Conservation (phyloP, 2,113 vertebrate genomes). For the Lichenostomus cassidix region DNA sequence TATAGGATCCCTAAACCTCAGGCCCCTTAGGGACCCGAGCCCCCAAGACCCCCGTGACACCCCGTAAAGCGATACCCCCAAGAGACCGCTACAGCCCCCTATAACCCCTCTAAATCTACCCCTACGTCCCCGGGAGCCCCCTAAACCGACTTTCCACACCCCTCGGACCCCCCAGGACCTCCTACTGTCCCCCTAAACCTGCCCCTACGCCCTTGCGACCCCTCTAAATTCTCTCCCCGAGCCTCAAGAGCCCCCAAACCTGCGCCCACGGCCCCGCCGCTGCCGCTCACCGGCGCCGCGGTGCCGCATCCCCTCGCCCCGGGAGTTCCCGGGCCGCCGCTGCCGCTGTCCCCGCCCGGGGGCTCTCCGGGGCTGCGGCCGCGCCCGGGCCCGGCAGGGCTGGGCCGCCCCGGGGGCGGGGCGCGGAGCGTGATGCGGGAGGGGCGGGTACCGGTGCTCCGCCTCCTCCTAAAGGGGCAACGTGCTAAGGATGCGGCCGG, state of each 20-base stretch:
- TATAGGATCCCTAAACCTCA: not conserved
- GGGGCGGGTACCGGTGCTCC: fast-evolving
- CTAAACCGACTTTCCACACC: no score
- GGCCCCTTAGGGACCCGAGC: no score
- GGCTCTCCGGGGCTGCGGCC: no score
- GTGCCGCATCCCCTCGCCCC: no score
- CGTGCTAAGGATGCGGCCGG: fast-evolving
- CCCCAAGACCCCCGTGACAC: not conserved
- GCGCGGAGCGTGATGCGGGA: not conserved
- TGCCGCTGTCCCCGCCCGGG: no score
- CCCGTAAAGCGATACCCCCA: not conserved
- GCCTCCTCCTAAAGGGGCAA: not conserved
- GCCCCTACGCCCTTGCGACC: not conserved
- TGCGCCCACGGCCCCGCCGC: not conserved
- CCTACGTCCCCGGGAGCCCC: not conserved
- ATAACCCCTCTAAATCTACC: not conserved
- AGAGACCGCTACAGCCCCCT: not conserved
- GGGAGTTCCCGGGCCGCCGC: no score
- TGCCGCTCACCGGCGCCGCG: not conserved
- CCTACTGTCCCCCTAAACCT: not conserved
- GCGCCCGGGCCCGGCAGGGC: not conserved
- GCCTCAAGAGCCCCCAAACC: not conserved
- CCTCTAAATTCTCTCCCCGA: no score
- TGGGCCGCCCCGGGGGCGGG: not conserved
- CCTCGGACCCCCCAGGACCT: not conserved